Percentiles rank a stretch among this genome's conserved stretches.
These are phyloP conservation scores for Lapara coniferarum DNA, from an alignment of 2,888 invertebrate species.

Conservation along the genomic window DNA sequence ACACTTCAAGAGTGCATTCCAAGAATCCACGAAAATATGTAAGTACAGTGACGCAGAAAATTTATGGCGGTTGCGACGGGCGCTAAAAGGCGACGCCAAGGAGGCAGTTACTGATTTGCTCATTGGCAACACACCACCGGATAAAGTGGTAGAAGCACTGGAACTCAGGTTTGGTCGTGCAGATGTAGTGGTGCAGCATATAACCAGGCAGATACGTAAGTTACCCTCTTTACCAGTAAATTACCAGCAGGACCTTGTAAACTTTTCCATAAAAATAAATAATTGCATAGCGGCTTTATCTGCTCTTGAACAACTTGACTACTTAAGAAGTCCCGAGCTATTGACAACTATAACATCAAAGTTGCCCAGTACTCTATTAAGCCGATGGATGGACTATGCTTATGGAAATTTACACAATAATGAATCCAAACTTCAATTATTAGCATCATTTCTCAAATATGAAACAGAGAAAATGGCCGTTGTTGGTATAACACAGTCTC, in stretches of 20 bases:
- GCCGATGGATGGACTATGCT: no score
- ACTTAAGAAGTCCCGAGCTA: no score
- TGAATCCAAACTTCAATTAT: no score
- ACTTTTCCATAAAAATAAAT: slow-evolving; percentile 6
- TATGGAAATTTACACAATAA: no score
- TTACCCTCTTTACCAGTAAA: not conserved
- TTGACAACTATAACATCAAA: no score
- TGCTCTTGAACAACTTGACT: no score
- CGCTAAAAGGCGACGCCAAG: slow-evolving; percentile 11
- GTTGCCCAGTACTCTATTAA: no score
- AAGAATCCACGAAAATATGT: slow-evolving; percentile 26
- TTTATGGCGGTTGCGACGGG: slow-evolving; percentile 27
- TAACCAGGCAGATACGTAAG: not conserved
- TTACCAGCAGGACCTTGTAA: no score
- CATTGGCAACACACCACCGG: not conserved
- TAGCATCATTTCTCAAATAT: no score
- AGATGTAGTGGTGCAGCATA: not conserved
- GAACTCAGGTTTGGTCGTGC: slow-evolving; percentile 1
- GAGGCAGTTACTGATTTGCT: slow-evolving; percentile 19
- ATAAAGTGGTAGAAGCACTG: not conserved
- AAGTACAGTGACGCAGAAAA: slow-evolving; percentile 28
- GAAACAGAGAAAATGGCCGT: no score
- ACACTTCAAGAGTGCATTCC: slow-evolving; percentile 26
- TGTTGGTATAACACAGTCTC: no score
- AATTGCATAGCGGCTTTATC: not conserved